These are phyloP conservation scores for Digitonthophagus gazella DNA, from an alignment of 2,888 invertebrate genomes.

Conservation along the genomic window DNA sequence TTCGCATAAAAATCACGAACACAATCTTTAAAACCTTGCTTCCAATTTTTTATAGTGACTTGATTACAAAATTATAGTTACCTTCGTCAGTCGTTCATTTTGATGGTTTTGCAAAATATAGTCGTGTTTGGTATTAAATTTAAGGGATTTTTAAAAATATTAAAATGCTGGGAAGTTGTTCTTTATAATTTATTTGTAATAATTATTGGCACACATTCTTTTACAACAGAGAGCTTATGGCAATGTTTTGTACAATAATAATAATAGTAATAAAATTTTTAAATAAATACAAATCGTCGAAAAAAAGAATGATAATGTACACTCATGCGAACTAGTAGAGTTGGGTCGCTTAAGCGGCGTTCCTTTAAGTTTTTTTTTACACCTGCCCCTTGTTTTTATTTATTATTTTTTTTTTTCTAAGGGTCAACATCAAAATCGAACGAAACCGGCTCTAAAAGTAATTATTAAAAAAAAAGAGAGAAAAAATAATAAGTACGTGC, in stretches of 20 bases:
- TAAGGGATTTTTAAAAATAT: too few species aligned
- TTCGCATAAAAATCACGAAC: too few species aligned
- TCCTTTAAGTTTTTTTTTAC: background rate
- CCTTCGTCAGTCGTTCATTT: too few species aligned
- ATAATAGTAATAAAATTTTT: slow-evolving; percentile 30
- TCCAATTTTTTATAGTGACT: too few species aligned
- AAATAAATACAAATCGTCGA: slow-evolving; percentile 30
- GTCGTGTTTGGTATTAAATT: too few species aligned
- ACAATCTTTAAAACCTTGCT: too few species aligned
- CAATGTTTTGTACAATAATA: slow-evolving; percentile 47
- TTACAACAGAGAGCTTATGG: slow-evolving; percentile 49
- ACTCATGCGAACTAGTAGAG: slow-evolving; percentile 14
- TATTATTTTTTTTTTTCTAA: slow-evolving; percentile 18
- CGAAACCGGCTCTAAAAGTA: slow-evolving; percentile 5
- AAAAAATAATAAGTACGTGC: slow-evolving; percentile 40
- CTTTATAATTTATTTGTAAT: slow-evolving; percentile 48
- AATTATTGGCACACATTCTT: slow-evolving; percentile 53
- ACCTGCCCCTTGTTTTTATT: slow-evolving; percentile 13
- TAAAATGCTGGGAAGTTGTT: too few species aligned
- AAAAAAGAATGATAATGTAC: slow-evolving; percentile 11
- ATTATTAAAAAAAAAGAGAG: slow-evolving; percentile 41
- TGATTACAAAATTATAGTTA: too few species aligned
- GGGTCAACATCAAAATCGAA: slow-evolving; percentile 19
- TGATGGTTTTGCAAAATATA: too few species aligned
- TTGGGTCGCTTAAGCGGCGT: slow-evolving; percentile 17